Base-by-base conservation (phyloP, 1,140 invertebrate species). In the Arion vulgaris region DNA sequence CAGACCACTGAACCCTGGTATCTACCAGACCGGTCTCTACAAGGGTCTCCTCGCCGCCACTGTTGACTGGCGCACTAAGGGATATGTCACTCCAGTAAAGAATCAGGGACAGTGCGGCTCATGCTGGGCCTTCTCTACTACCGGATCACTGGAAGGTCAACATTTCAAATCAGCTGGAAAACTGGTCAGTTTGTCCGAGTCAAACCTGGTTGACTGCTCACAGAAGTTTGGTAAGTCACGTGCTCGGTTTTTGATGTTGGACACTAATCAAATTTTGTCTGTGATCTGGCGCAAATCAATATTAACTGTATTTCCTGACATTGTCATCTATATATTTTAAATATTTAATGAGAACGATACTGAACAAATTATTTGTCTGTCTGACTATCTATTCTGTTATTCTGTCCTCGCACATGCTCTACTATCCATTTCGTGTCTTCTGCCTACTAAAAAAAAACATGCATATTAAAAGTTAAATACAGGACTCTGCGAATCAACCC, bases 201-300 rank as follows among this genome's bases (percentile, higher is more conserved):
- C 99, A 93, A 99, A 99, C 92, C 93, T 99, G 69, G 94, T 99
- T 38, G 98, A 99, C 93, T 99, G 98, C 89, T 98, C 97, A 1
- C 51, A 77, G 68, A 82, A 80, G 78, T 85, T 86, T 53, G 91
- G 90, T 89, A 99, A 84, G 69, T n/a, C n/a, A 15, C 41, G 15
- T 68, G 26, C 62, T 68, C 80, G 78, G n/a, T n/a, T n/a, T n/a
- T n/a, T n/a, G n/a, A n/a, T n/a, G n/a, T n/a, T n/a, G 53, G 38
- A n/a, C n/a, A n/a, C 45, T n/a, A n/a, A n/a, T n/a, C n/a, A n/a
- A n/a, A n/a, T n/a, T n/a, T n/a, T n/a, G n/a, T n/a, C n/a, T n/a
- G n/a, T n/a, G n/a, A n/a, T n/a, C n/a, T n/a, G n/a, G n/a, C n/a
- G n/a, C n/a, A n/a, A n/a, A n/a, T n/a, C n/a, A n/a, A n/a, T n/a